Conservation (phyloP, 2,113 vertebrate species). For the Taurulus bubalis region DNA sequence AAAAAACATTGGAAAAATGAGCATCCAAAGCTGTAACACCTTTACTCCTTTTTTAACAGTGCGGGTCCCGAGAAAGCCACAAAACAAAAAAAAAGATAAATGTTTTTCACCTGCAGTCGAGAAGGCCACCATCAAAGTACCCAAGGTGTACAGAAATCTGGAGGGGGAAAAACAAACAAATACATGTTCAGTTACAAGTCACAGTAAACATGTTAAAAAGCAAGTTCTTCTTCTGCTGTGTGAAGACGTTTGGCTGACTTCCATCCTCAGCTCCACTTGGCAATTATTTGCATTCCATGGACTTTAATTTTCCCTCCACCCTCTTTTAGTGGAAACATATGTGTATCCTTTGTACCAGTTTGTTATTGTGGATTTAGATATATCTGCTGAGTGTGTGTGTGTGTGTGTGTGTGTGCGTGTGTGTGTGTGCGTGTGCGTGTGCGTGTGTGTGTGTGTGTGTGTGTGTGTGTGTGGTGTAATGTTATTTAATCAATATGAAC, state of each 20-base stretch:
- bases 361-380: constrained; percentile 53
- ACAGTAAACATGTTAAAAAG: not conserved
- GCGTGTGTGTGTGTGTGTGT: not conserved
- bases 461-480: not conserved
- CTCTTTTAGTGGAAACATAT: constrained; percentile 58
- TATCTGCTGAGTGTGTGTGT: not conserved
- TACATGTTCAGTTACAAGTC: not conserved
- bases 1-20: not conserved
- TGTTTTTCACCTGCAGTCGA: constrained; percentile 63
- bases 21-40: not conserved
- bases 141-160: constrained; percentile 73
- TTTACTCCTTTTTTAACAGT: not conserved
- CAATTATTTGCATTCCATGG: constrained; percentile 49
- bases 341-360: not conserved
- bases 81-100: not conserved
- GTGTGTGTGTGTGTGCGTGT: too few species aligned
- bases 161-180: not conserved
- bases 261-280: not conserved
- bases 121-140: constrained; percentile 70
- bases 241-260: constrained; percentile 15
- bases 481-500: not conserved
- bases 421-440: too few species aligned
- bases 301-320: constrained; percentile 43
- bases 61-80: not conserved
- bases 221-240: constrained; percentile 7